Conservation (phyloP, 1,140 invertebrate genomes). For the Bombyx mori region DNA sequence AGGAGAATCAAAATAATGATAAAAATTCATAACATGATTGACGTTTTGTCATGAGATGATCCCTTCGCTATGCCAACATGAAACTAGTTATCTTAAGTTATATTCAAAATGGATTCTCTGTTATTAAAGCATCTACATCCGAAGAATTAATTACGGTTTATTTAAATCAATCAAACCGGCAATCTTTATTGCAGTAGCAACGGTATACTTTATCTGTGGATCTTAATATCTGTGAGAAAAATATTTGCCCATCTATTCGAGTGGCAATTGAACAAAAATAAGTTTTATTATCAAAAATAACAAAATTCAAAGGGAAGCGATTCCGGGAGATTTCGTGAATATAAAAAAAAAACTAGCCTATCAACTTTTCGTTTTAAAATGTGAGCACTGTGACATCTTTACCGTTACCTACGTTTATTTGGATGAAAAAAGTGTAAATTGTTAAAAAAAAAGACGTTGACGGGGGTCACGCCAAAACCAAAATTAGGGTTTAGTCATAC, state of each 20-base stretch:
- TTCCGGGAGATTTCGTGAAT: slow-evolving; percentile 53
- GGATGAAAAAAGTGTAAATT: slow-evolving; percentile 56
- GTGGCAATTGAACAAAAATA: slow-evolving; percentile 33
- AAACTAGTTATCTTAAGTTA: no score
- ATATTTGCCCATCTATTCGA: slow-evolving; percentile 23
- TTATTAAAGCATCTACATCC: no score
- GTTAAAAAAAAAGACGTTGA: slow-evolving; percentile 62
- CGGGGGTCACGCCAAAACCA: slow-evolving; percentile 63
- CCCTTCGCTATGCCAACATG: slow-evolving; percentile 13
- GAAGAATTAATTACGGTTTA: no score
- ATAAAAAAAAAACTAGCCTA: slow-evolving; percentile 59
- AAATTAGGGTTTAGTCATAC: slow-evolving; percentile 63
- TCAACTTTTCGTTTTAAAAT: slow-evolving; percentile 66
- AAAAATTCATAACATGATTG: slow-evolving; percentile 38
- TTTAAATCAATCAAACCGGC: no score
- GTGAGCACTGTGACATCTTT: slow-evolving; percentile 51
- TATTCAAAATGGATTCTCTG: no score
- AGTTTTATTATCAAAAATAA: slow-evolving; percentile 36
- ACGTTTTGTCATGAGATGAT: slow-evolving; percentile 30
- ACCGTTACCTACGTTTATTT: slow-evolving; percentile 48
- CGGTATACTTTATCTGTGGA: neutral
- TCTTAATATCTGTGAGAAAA: slow-evolving; percentile 46
- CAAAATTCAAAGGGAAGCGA: slow-evolving; percentile 33
- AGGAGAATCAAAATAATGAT: no score
- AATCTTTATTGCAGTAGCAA: no score